These are phyloP conservation scores for Bathynomus jamesi DNA, from an alignment of 1,140 invertebrate species.

Conservation along the genomic window DNA sequence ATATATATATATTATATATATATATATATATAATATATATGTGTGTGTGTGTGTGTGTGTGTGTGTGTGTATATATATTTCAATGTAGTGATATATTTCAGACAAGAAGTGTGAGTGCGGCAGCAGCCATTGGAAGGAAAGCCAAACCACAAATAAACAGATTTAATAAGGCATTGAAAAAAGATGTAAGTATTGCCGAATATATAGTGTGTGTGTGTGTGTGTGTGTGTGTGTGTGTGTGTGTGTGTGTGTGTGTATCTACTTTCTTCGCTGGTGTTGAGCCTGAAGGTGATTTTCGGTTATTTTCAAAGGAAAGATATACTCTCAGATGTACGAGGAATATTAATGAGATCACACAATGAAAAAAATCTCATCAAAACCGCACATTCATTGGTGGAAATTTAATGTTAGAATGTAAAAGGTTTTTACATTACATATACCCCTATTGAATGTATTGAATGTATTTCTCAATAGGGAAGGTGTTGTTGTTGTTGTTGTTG, in stretches of 20 bases:
- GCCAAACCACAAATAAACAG: not conserved
- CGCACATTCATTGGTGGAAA: no score
- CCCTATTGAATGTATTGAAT: no score
- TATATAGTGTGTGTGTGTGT: not conserved
- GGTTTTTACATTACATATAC: no score
- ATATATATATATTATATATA: not conserved
- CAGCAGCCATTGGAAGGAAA: not conserved
- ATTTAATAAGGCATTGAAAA: not conserved
- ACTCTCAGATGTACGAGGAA: no score
- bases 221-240: not conserved
- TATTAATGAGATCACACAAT: no score
- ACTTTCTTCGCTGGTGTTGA: no score
- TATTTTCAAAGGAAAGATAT: no score
- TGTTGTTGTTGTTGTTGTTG: no score
- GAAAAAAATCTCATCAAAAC: no score
- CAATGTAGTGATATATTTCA: not conserved
- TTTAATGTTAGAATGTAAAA: no score
- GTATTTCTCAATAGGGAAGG: no score
- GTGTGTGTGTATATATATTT: not conserved
- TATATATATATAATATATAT: not conserved
- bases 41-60: not conserved
- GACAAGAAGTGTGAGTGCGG: not conserved
- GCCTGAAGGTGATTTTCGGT: no score
- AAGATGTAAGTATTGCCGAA: not conserved
- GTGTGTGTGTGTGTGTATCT: not conserved